phyloP scores from a whole-genome alignment of 2,797 vertebrate species.

The Taenioides sp. region DNA sequence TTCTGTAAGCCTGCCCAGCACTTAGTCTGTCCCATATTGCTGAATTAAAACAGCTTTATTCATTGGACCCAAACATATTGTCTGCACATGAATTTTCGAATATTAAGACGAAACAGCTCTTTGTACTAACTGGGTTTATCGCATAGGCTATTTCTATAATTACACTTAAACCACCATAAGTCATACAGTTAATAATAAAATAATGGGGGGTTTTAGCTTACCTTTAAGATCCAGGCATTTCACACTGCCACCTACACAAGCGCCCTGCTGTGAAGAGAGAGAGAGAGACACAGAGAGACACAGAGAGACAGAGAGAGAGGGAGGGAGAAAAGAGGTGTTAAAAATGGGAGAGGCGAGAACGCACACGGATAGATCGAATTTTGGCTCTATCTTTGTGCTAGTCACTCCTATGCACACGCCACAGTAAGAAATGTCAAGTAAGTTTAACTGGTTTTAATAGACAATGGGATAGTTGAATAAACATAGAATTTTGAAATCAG shows the following conservation, averaged over 20 bases:
- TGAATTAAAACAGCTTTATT: conserved; percentile 3
- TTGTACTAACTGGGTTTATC: background rate
- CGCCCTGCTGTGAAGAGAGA: conserved; percentile 68
- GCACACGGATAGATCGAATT: conserved; percentile 20
- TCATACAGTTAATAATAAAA: conserved; percentile 48
- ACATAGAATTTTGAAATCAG: background rate
- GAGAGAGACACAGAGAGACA: conserved; percentile 18
- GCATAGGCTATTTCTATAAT: conserved; percentile 21
- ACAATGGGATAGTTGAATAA: no score
- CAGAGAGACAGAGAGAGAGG: conserved; percentile 26
- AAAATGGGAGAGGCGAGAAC: conserved; percentile 44
- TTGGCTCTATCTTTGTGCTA: conserved; percentile 37
- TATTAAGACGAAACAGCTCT: conserved; percentile 3
- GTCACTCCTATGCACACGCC: conserved; percentile 9
- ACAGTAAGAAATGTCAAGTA: background rate
- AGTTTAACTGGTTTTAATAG: background rate
- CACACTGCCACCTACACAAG: conserved; percentile 68
- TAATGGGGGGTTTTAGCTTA: conserved; percentile 57
- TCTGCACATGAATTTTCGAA: background rate
- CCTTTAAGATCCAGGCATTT: conserved; percentile 80
- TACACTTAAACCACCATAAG: conserved; percentile 18
- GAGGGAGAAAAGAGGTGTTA: conserved; percentile 35
- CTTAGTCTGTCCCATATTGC: conserved; percentile 8
- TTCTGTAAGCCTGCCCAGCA: background rate
- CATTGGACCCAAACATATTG: conserved; percentile 2